Conservation (phyloP, 2,888 invertebrate species). For the Diploptera punctata region DNA sequence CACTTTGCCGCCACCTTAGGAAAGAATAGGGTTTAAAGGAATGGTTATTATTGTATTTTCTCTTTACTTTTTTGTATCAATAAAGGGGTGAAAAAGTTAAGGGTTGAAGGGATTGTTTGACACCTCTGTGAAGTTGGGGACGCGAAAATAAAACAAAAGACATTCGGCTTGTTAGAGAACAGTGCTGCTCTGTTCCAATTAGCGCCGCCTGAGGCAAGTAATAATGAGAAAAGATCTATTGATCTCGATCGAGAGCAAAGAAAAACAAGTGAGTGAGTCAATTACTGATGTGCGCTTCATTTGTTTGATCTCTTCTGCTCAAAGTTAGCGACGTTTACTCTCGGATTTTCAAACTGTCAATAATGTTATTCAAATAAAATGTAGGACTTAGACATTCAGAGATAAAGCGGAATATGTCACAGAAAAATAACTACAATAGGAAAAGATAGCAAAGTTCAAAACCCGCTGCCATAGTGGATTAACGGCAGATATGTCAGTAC, state of each 20-base stretch:
- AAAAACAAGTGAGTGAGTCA: background rate
- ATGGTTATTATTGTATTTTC: conserved; percentile 28
- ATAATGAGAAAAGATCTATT: conserved; percentile 2
- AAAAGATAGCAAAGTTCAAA: too few relatives aligned
- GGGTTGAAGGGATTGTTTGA: conserved; percentile 28
- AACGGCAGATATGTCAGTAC: too few relatives aligned
- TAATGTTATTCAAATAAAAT: too few relatives aligned
- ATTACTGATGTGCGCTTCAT: background rate
- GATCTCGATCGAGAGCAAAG: background rate
- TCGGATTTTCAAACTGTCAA: too few relatives aligned
- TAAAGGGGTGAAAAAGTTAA: conserved; percentile 24
- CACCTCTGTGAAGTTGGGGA: conserved; percentile 27
- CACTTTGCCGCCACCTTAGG: conserved; percentile 13
- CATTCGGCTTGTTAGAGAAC: conserved; percentile 18
- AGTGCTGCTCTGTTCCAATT: conserved; percentile 16
- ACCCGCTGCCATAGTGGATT: too few relatives aligned
- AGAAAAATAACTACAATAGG: too few relatives aligned
- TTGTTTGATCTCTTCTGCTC: too few relatives aligned
- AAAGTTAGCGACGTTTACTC: too few relatives aligned
- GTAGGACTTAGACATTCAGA: too few relatives aligned
- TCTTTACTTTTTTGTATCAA: conserved; percentile 1
- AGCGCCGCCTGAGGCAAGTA: conserved; percentile 12
- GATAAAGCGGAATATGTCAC: too few relatives aligned
- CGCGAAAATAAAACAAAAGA: conserved; percentile 21
- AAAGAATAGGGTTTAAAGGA: conserved; percentile 14